Evolutionary conservation across 2,888 invertebrate species (phyloP).

Genomic region (Parnassius orleans): DNA sequence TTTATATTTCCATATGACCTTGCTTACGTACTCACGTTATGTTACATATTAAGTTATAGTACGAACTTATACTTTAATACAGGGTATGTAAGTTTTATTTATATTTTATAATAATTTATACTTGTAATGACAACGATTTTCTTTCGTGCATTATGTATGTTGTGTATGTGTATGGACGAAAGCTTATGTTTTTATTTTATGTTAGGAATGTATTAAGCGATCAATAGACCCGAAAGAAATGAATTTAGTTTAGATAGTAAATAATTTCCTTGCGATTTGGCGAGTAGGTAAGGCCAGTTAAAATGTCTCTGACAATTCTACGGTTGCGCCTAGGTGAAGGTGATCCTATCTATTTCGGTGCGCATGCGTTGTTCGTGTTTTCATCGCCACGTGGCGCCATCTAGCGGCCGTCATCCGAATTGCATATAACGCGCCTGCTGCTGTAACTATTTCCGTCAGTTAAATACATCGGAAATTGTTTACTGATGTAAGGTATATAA

Average conservation of each 20-base stretch:
- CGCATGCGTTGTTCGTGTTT: slow-evolving; percentile 60
- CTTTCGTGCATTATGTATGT: too few relatives aligned
- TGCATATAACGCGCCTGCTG: slow-evolving; percentile 59
- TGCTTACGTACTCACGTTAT: too few relatives aligned
- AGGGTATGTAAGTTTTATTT: too few relatives aligned
- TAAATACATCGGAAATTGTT: slow-evolving; percentile 44
- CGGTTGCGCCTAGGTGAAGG: slow-evolving; percentile 75
- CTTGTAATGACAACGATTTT: too few relatives aligned
- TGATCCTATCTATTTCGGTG: slow-evolving; percentile 75
- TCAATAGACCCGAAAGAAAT: background rate
- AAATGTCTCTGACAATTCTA: slow-evolving; percentile 49
- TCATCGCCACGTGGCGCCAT: slow-evolving; percentile 65
- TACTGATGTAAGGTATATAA: slow-evolving; percentile 31
- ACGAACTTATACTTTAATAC: too few relatives aligned
- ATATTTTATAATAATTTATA: too few relatives aligned
- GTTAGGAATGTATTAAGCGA: too few relatives aligned
- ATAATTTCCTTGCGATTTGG: background rate
- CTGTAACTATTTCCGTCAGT: slow-evolving; percentile 66
- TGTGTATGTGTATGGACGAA: too few relatives aligned
- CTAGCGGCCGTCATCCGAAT: slow-evolving; percentile 58
- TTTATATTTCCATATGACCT: too few relatives aligned
- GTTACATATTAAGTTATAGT: too few relatives aligned
- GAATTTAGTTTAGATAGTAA: background rate
- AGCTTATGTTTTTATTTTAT: too few relatives aligned
- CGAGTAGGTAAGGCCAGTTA: slow-evolving; percentile 38